These are phyloP conservation scores for Xiphophorus hellerii DNA, from an alignment of 2,113 vertebrate genomes.

Conservation along the genomic window DNA sequence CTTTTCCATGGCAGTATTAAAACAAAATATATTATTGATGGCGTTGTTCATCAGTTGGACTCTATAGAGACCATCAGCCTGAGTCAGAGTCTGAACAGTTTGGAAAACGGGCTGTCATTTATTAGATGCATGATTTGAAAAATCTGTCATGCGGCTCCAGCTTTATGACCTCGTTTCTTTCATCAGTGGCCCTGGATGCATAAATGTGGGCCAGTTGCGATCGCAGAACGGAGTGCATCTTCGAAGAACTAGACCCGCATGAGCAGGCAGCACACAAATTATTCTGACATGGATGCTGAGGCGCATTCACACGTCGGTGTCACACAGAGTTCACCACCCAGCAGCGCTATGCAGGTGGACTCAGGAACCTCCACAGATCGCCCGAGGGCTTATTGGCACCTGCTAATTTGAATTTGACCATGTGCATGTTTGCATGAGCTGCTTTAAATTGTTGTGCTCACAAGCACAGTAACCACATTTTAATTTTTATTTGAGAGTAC, in stretches of 20 bases:
- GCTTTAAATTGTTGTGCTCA: slow-evolving; percentile 24
- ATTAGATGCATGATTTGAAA: slow-evolving; percentile 35
- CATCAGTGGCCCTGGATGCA: slow-evolving; percentile 32
- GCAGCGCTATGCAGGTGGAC: slow-evolving; percentile 49
- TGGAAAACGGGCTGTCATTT: slow-evolving; percentile 27
- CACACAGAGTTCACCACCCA: slow-evolving; percentile 65
- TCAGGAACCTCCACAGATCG: slow-evolving; percentile 25
- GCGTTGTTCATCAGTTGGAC: slow-evolving; percentile 13
- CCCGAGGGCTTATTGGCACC: slow-evolving; percentile 38
- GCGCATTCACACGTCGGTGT: slow-evolving; percentile 61
- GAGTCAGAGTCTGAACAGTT: slow-evolving; percentile 19
- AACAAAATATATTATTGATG: slow-evolving; percentile 12
- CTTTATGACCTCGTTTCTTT: slow-evolving; percentile 53
- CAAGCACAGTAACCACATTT: not conserved
- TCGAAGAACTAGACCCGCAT: slow-evolving; percentile 58
- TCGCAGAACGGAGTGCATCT: slow-evolving; percentile 47
- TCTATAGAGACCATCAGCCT: not conserved
- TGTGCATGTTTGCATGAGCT: slow-evolving; percentile 47
- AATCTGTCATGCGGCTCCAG: slow-evolving; percentile 23
- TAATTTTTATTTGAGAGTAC: not conserved
- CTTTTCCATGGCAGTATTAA: not conserved
- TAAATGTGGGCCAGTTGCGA: slow-evolving; percentile 43
- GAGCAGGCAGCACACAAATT: slow-evolving; percentile 69
- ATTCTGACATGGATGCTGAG: slow-evolving; percentile 63
- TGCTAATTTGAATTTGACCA: slow-evolving; percentile 55